Evolutionary conservation across 1,140 invertebrate genomes (phyloP).

Genomic region (Antheraea mylitta): DNA sequence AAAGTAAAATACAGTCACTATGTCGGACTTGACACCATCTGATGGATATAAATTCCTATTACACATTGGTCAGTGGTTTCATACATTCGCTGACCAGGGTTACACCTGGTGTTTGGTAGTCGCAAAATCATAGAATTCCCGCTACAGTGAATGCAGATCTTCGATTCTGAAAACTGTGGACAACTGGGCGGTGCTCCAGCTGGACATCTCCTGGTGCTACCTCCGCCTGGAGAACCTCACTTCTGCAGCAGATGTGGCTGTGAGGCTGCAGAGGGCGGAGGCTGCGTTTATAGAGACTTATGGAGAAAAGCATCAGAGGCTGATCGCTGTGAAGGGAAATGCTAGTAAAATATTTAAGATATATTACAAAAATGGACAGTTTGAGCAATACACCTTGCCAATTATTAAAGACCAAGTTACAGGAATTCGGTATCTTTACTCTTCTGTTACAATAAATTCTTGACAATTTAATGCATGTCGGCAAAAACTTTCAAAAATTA

Average conservation of each 20-base stretch:
- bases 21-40: too few species aligned
- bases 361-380: too few species aligned
- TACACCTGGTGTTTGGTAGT: not conserved
- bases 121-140: not conserved
- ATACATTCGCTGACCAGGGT: too few species aligned
- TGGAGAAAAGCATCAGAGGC: slow-evolving; percentile 84
- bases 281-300: slow-evolving; percentile 84
- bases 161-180: slow-evolving; percentile 85
- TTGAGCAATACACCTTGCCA: too few species aligned
- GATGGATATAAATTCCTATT: too few species aligned
- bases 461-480: too few species aligned
- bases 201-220: slow-evolving; percentile 93
- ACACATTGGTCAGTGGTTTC: too few species aligned
- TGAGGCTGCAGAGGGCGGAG: slow-evolving; percentile 83
- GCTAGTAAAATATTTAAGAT: slow-evolving; percentile 54
- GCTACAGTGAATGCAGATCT: slow-evolving; percentile 82
- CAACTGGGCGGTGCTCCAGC: slow-evolving; percentile 88
- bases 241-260: slow-evolving; percentile 81
- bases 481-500: too few species aligned
- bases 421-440: too few species aligned
- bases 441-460: too few species aligned
- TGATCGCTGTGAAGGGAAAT: slow-evolving; percentile 84
- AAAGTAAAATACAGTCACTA: too few species aligned
- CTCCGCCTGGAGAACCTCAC: slow-evolving; percentile 84
- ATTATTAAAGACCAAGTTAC: too few species aligned